Evolutionary conservation across 2,797 vertebrate genomes (phyloP).

Genomic region (Sparus aurata): DNA sequence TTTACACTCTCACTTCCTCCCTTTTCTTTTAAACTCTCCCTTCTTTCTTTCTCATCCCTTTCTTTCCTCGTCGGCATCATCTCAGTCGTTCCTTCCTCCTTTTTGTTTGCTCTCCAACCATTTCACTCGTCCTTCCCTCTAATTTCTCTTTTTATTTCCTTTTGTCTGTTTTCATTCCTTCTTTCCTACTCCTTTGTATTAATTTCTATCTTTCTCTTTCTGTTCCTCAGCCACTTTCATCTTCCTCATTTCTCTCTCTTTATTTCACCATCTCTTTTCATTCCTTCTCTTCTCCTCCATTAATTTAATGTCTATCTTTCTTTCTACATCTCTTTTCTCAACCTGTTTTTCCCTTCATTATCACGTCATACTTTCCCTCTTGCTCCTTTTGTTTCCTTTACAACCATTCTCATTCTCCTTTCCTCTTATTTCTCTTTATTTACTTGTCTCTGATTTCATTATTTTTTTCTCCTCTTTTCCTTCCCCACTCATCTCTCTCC

Average conservation of each 20-base stretch:
- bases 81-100: neutral
- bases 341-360: too few species aligned
- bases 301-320: neutral
- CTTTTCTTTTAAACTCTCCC: neutral
- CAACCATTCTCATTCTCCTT: too few species aligned
- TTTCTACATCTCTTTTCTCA: neutral
- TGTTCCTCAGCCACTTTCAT: too few species aligned
- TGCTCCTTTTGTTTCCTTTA: neutral
- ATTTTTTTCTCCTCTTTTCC: too few species aligned
- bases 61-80: neutral
- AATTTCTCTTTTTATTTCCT: neutral
- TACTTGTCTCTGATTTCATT: neutral
- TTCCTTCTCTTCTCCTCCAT: neutral
- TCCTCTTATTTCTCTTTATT: too few species aligned
- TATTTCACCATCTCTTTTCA: neutral
- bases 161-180: neutral
- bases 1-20: neutral
- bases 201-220: neutral
- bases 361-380: neutral
- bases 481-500: neutral
- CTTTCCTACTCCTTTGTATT: neutral
- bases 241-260: neutral
- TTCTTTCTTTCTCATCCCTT: rapidly evolving
- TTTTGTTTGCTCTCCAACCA: neutral
- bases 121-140: neutral